Conservation (phyloP, 1,140 invertebrate species). For the Delia radicum region DNA sequence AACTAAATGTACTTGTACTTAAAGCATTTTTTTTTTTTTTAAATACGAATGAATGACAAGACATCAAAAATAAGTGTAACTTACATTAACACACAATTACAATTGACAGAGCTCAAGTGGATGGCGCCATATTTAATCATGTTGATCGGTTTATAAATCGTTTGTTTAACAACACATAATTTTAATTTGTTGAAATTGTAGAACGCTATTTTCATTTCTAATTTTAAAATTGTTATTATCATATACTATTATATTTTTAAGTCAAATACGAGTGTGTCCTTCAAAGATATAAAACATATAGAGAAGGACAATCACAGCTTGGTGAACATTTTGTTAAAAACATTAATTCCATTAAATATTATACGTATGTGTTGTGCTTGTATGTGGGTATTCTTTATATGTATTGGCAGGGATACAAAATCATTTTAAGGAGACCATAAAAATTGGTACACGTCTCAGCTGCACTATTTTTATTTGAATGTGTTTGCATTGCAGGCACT, state of each 20-base stretch:
- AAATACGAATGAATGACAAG: neutral
- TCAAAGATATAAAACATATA: too few relatives aligned
- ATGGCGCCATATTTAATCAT: neutral
- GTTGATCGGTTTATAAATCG: neutral
- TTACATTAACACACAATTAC: neutral
- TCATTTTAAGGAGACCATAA: neutral
- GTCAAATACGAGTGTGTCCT: too few relatives aligned
- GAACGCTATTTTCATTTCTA: too few relatives aligned
- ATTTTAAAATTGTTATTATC: too few relatives aligned
- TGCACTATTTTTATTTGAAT: conserved; percentile 4
- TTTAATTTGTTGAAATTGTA: too few relatives aligned
- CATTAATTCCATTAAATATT: too few relatives aligned
- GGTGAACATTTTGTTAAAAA: too few relatives aligned
- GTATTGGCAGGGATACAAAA: neutral
- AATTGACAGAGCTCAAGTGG: neutral
- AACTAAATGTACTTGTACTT: too few relatives aligned
- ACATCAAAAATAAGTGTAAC: neutral
- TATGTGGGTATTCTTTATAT: neutral
- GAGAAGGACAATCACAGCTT: neutral
- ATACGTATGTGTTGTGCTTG: neutral
- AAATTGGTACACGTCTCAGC: conserved; percentile 15
- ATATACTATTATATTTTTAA: too few relatives aligned
- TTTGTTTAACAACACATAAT: neutral
- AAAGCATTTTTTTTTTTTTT: neutral
- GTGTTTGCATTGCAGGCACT: neutral